These are phyloP conservation scores for Theretra japonica DNA, from an alignment of 2,888 invertebrate genomes.

Conservation along the genomic window DNA sequence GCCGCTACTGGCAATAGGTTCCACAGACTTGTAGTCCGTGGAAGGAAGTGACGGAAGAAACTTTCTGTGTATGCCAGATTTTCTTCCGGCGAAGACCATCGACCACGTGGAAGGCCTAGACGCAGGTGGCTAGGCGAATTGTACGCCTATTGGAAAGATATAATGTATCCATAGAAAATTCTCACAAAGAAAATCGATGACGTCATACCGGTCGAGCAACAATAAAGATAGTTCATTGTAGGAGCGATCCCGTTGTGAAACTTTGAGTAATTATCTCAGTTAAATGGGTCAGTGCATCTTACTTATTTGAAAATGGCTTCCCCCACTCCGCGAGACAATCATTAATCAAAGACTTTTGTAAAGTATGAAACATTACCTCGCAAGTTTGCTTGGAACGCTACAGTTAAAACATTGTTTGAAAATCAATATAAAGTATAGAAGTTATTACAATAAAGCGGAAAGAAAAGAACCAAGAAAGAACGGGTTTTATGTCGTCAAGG, in stretches of 20 bases:
- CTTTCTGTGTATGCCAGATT: too few relatives aligned
- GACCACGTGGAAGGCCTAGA: too few relatives aligned
- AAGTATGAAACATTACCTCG: constrained; percentile 1
- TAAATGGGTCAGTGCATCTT: neutral
- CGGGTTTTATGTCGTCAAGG: too few relatives aligned
- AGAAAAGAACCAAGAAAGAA: neutral
- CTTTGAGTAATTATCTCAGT: neutral
- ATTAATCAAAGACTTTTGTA: neutral
- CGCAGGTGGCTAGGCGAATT: too few relatives aligned
- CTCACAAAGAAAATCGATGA: neutral
- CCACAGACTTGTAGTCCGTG: too few relatives aligned
- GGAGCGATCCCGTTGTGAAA: neutral
- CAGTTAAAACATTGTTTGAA: neutral
- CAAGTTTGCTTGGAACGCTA: neutral
- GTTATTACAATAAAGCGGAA: neutral
- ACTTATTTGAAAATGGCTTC: constrained; percentile 7
- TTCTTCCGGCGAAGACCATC: too few relatives aligned
- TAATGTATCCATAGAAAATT: too few relatives aligned
- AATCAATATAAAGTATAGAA: neutral
- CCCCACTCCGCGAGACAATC: neutral
- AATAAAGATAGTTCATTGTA: neutral
- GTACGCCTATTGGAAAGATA: too few relatives aligned
- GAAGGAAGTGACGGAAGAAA: too few relatives aligned
- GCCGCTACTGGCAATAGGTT: too few relatives aligned
- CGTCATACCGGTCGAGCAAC: neutral